phyloP scores from a whole-genome alignment of 2,888 invertebrate genomes.

The Idaea dimidiata region DNA sequence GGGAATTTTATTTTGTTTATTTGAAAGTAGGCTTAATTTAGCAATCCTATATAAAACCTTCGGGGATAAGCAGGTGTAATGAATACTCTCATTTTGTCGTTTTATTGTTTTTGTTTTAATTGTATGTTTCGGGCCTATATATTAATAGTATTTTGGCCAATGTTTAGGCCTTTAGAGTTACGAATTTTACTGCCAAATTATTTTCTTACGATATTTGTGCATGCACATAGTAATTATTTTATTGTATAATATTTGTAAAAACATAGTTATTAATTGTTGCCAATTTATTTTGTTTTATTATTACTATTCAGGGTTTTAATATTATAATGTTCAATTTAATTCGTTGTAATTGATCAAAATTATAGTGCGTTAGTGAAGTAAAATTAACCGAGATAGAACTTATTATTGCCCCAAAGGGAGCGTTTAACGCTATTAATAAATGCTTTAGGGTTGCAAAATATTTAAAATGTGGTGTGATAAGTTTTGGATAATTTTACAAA shows the following conservation, averaged over 20 bases:
- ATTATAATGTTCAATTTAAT: conserved; percentile 76
- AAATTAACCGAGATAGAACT: conserved; percentile 76
- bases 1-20: conserved; percentile 80
- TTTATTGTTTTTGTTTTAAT: conserved; percentile 74
- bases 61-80: conserved; percentile 71
- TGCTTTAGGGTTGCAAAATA: conserved; percentile 79
- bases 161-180: conserved; percentile 78
- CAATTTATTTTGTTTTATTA: conserved; percentile 76
- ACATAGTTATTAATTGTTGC: conserved; percentile 79
- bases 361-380: conserved; percentile 79
- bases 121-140: conserved; percentile 77
- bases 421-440: conserved; percentile 78
- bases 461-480: conserved; percentile 79
- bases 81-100: conserved; percentile 77
- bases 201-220: conserved; percentile 80
- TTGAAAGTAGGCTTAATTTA: conserved; percentile 66
- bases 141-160: conserved; percentile 78
- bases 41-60: conserved; percentile 67
- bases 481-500: conserved; percentile 82
- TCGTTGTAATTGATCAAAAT: conserved; percentile 80
- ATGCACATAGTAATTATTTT: conserved; percentile 80
- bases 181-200: conserved; percentile 82
- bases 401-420: conserved; percentile 79
- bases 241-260: conserved; percentile 74
- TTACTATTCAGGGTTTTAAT: conserved; percentile 79